Percentiles rank a stretch among this genome's conserved stretches.
These are phyloP conservation scores for Phasianus colchicus DNA, from an alignment of 2,113 vertebrate genomes.

Conservation along the genomic window DNA sequence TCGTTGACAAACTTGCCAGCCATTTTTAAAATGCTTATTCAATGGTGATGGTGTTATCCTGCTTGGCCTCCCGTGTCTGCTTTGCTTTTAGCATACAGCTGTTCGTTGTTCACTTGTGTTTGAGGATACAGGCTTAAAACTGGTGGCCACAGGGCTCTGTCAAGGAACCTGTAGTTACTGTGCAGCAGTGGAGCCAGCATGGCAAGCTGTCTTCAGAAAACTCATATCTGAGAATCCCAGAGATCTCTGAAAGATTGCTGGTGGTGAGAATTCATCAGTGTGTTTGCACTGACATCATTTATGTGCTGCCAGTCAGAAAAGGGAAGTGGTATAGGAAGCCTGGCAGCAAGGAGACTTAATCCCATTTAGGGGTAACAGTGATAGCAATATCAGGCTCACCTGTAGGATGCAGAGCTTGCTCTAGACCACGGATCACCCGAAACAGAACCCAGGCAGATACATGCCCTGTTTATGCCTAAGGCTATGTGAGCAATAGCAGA, in stretches of 20 bases:
- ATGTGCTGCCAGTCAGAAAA: not conserved
- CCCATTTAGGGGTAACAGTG: not conserved
- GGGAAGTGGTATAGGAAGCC: not conserved
- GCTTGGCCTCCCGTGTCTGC: not conserved
- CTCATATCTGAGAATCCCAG: not conserved
- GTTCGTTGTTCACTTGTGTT: not conserved
- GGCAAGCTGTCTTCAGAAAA: not conserved
- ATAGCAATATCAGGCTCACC: not conserved
- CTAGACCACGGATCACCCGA: not conserved
- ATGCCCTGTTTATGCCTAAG: slow-evolving; percentile 41
- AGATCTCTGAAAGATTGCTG: not conserved
- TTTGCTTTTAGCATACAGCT: not conserved
- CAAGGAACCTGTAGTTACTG: not conserved
- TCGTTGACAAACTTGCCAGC: not conserved
- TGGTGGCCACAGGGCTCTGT: not conserved
- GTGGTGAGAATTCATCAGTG: not conserved
- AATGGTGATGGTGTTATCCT: not conserved
- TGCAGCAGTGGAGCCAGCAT: not conserved
- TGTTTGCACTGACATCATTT: rapidly evolving
- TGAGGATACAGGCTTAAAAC: not conserved
- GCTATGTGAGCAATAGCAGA: slow-evolving; percentile 30
- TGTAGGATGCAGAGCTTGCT: not conserved
- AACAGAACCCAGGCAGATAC: slow-evolving; percentile 3
- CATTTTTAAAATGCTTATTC: not conserved
- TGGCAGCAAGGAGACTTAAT: not conserved